phyloP scores from a whole-genome alignment of 2,113 vertebrate genomes.

The Dromas ardeola region DNA sequence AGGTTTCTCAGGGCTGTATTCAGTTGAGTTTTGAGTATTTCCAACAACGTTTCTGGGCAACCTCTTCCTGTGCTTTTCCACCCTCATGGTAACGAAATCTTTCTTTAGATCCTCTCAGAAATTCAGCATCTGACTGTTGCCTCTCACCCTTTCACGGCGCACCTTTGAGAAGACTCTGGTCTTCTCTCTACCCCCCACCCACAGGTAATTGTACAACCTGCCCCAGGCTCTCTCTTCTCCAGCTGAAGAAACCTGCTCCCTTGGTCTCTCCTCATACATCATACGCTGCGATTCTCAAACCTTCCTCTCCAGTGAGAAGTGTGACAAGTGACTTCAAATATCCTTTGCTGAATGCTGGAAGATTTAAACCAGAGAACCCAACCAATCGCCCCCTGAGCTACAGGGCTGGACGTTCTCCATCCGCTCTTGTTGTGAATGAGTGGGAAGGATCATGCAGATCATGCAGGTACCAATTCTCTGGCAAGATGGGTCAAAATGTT shows the following conservation, averaged over 20 bases:
- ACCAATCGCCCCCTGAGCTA: background rate
- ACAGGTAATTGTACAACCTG: background rate
- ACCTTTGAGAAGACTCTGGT: background rate
- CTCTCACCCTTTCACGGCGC: background rate
- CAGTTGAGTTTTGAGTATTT: background rate
- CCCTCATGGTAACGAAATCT: background rate
- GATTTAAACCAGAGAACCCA: background rate
- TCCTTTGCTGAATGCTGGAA: background rate
- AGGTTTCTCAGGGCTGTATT: background rate
- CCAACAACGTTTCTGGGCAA: background rate
- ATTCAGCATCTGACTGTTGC: background rate
- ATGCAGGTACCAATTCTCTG: background rate
- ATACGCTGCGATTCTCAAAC: background rate
- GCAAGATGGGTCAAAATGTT: background rate
- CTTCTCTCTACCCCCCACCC: background rate
- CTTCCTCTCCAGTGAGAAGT: background rate
- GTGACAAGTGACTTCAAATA: background rate
- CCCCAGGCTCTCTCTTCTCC: background rate
- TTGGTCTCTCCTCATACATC: background rate
- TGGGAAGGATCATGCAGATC: background rate
- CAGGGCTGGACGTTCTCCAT: background rate
- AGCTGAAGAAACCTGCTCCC: background rate
- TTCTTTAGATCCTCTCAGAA: background rate
- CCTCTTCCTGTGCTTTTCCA: background rate
- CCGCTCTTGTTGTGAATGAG: background rate